Conservation (phyloP, 37 sponge, comb jelly and placozoan species). For the Oopsacas minuta region DNA sequence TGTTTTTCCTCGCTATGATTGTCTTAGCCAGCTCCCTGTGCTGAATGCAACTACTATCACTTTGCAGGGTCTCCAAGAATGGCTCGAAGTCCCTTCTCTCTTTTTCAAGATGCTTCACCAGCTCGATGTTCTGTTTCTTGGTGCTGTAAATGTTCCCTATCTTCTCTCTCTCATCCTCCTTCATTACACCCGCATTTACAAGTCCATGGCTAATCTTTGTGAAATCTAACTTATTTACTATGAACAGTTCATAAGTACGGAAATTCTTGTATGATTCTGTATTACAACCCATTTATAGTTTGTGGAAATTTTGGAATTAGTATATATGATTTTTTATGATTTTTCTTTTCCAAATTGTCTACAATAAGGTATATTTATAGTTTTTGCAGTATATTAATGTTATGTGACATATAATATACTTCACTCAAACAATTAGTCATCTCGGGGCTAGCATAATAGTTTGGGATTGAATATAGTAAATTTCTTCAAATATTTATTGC, state of each 20-base stretch:
- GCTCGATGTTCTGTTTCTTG: not conserved
- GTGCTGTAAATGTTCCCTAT: not conserved
- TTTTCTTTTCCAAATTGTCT: too few relatives aligned
- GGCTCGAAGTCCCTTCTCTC: not conserved
- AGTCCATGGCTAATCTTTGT: not conserved
- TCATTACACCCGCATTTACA: not conserved
- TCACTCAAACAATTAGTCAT: too few relatives aligned
- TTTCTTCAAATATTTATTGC: too few relatives aligned
- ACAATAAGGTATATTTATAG: not conserved
- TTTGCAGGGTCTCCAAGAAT: not conserved
- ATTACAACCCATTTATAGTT: not conserved
- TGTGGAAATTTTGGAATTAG: not conserved
- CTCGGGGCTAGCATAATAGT: too few relatives aligned
- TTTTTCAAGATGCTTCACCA: not conserved
- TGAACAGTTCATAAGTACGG: not conserved
- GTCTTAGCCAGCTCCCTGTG: not conserved
- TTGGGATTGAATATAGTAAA: too few relatives aligned
- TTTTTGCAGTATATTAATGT: too few relatives aligned
- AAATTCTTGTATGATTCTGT: not conserved
- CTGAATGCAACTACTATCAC: not conserved
- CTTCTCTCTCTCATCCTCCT: not conserved
- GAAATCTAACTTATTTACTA: not conserved
- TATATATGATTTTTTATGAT: not conserved
- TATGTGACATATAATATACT: too few relatives aligned
- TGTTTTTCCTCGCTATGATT: not conserved